Conservation (phyloP, 1,140 invertebrate genomes). For the Euglossa dilemma region DNA sequence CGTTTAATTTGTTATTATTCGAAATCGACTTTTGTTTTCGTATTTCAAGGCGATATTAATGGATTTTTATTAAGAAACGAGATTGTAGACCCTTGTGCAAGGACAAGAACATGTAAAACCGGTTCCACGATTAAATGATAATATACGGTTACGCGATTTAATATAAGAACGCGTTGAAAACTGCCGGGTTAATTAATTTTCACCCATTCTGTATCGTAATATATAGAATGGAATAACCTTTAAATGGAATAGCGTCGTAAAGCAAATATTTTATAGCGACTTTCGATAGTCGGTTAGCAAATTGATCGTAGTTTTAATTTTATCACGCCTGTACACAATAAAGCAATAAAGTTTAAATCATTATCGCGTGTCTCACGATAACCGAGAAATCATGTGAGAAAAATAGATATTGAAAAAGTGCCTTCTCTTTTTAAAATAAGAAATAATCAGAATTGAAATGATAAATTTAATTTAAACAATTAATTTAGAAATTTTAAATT, state of each 20-base stretch:
- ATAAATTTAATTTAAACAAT: too few relatives aligned
- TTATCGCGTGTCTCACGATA: too few relatives aligned
- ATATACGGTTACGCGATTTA: not conserved
- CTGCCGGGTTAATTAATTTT: not conserved
- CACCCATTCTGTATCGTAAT: not conserved
- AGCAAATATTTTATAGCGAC: not conserved
- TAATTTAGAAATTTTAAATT: too few relatives aligned
- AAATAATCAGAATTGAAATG: too few relatives aligned
- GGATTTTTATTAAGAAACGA: not conserved
- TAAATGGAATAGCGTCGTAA: not conserved
- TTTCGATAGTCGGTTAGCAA: too few relatives aligned
- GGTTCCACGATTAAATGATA: conserved; percentile 21
- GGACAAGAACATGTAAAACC: conserved; percentile 21
- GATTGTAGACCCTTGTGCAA: not conserved
- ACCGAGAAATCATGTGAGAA: not conserved
- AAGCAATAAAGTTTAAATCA: too few relatives aligned
- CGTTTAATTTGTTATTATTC: not conserved
- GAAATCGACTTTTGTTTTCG: not conserved
- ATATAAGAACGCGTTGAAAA: not conserved
- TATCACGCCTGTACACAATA: too few relatives aligned
- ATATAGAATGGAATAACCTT: not conserved
- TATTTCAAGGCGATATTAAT: not conserved
- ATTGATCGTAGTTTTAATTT: too few relatives aligned
- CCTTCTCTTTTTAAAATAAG: not conserved
- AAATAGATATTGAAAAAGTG: not conserved